Conservation (phyloP, 1,140 invertebrate species). For the Penaeus indicus region DNA sequence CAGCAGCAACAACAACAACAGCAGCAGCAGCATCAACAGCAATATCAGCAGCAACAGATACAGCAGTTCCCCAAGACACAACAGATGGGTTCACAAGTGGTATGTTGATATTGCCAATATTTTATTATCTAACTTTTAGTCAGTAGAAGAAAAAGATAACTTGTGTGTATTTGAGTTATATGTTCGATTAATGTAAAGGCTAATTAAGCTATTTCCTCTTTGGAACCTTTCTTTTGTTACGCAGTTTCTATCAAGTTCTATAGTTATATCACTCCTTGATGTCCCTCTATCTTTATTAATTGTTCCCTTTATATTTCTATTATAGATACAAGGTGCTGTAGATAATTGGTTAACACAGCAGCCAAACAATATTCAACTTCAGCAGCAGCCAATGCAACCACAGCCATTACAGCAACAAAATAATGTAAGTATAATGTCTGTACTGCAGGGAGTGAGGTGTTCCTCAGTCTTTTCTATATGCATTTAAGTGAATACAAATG, state of each 20-base stretch:
- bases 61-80: not conserved
- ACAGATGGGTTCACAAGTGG: constrained; percentile 27
- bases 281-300: not conserved
- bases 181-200: not conserved
- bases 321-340: constrained; percentile 27
- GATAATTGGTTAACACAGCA: constrained; percentile 31
- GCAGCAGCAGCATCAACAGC: constrained; percentile 20
- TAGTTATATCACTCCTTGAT: too few relatives aligned
- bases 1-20: constrained; percentile 35
- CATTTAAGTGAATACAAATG: too few relatives aligned
- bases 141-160: too few relatives aligned
- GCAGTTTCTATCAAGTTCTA: too few relatives aligned
- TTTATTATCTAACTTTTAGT: too few relatives aligned
- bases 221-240: not conserved
- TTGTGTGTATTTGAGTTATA: too few relatives aligned
- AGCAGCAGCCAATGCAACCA: not conserved
- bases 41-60: not conserved
- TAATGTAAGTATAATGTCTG: too few relatives aligned
- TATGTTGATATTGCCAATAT: constrained; percentile 17
- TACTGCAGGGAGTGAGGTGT: too few relatives aligned
- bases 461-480: too few relatives aligned
- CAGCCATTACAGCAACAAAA: too few relatives aligned
- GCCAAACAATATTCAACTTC: not conserved
- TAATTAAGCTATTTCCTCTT: not conserved
- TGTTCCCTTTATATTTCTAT: not conserved